These are phyloP conservation scores for Hyphantria cunea DNA, from an alignment of 1,140 invertebrate species.

Conservation along the genomic window DNA sequence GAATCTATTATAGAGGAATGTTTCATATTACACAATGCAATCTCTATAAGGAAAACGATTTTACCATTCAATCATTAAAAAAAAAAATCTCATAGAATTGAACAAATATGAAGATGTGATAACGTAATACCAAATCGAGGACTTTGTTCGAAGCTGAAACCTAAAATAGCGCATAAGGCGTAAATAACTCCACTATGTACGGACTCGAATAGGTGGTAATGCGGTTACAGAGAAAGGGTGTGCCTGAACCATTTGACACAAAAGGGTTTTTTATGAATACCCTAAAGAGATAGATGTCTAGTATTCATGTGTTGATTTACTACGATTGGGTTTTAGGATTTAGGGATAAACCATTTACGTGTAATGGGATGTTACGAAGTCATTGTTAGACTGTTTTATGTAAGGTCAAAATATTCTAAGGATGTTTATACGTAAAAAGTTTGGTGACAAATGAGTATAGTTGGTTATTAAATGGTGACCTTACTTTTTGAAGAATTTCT, in stretches of 20 bases:
- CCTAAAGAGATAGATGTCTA: conserved; percentile 17
- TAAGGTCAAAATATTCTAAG: background rate
- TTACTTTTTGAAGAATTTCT: too few species aligned
- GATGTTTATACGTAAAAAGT: background rate
- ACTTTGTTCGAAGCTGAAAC: conserved; percentile 13
- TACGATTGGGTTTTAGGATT: background rate
- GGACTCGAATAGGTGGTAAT: conserved; percentile 51
- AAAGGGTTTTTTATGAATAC: conserved; percentile 40
- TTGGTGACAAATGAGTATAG: background rate
- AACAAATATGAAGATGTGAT: conserved; percentile 12
- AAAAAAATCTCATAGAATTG: background rate
- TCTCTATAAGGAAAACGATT: too few species aligned
- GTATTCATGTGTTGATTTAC: conserved; percentile 16
- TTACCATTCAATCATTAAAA: background rate
- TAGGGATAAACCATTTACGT: background rate
- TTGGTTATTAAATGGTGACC: too few species aligned
- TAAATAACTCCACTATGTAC: conserved; percentile 8
- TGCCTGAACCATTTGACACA: conserved; percentile 41
- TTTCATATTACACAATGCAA: background rate
- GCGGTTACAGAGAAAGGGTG: conserved; percentile 57
- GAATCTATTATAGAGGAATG: conserved; percentile 3
- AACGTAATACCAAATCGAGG: conserved; percentile 17
- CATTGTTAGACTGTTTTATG: background rate
- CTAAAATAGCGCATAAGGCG: conserved; percentile 15
- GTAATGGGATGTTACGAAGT: too few species aligned